These are phyloP conservation scores for Pelochelys cantorii DNA, from an alignment of 2,797 vertebrate genomes.

Conservation along the genomic window DNA sequence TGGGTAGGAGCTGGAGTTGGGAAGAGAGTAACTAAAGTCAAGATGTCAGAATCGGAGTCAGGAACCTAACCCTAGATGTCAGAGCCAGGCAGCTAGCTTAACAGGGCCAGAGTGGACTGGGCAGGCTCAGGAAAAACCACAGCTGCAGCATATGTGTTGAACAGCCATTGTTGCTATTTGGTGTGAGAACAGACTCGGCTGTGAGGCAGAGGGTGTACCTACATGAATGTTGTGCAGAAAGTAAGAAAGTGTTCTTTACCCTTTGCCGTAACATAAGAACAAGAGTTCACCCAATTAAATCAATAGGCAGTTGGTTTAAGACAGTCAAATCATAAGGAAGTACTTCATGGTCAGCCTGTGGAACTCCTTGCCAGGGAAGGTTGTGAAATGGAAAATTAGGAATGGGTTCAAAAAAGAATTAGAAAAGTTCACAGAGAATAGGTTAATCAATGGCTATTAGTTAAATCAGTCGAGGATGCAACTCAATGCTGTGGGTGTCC, in stretches of 20 bases:
- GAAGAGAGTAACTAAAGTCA: not conserved
- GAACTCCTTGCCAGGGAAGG: not conserved
- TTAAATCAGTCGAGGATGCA: not conserved
- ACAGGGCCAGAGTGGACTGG: not conserved
- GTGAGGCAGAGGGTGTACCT: not conserved
- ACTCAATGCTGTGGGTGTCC: not conserved
- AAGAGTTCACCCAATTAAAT: not conserved
- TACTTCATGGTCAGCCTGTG: not conserved
- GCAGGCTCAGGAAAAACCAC: not conserved
- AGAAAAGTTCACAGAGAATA: not conserved
- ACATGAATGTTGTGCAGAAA: not conserved
- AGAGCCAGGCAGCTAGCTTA: not conserved
- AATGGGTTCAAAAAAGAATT: not conserved
- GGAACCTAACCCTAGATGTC: not conserved
- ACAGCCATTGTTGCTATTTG: not conserved
- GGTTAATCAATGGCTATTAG: not conserved
- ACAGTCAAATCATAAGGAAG: not conserved
- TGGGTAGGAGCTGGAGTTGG: not conserved
- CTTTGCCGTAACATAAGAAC: not conserved
- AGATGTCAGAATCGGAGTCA: not conserved
- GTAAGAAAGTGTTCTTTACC: not conserved
- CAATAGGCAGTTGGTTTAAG: not conserved
- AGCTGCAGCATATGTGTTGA: not conserved
- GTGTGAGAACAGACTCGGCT: not conserved
- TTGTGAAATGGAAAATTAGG: not conserved